A percentile compares a stretch with the other conserved stretches of the same genome.
These are phyloP conservation scores for Lithophane socia DNA, from an alignment of 2,888 invertebrate genomes.

Conservation along the genomic window DNA sequence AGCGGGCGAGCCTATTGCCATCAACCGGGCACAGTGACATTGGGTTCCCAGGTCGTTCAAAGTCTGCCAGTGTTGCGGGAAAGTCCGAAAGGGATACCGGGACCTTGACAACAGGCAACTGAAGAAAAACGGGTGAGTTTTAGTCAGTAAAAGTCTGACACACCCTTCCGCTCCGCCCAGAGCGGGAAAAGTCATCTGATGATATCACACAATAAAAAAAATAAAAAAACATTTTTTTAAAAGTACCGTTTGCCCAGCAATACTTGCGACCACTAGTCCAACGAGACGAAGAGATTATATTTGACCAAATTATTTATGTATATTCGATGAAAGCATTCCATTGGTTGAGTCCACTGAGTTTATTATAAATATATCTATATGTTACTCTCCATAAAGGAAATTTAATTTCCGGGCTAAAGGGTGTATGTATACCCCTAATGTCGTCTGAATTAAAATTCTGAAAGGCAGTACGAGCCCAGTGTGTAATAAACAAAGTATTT, in stretches of 20 bases:
- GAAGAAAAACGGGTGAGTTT: too few relatives aligned
- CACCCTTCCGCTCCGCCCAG: too few relatives aligned
- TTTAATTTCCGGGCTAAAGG: slow-evolving; percentile 64
- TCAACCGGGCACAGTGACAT: background rate
- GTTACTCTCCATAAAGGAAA: slow-evolving; percentile 61
- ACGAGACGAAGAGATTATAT: slow-evolving; percentile 17
- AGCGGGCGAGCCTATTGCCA: too few relatives aligned
- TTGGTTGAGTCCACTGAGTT: slow-evolving; percentile 24
- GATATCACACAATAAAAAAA: too few relatives aligned
- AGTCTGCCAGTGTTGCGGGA: too few relatives aligned
- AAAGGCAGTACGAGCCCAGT: slow-evolving; percentile 49
- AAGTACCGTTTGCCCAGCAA: background rate
- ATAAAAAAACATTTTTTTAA: too few relatives aligned
- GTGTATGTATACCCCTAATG: slow-evolving; percentile 47
- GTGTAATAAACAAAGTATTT: slow-evolving; percentile 64
- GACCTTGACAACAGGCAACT: too few relatives aligned
- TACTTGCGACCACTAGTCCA: background rate
- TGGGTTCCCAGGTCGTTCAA: too few relatives aligned
- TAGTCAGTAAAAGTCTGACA: too few relatives aligned
- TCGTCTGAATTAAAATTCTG: slow-evolving; percentile 62
- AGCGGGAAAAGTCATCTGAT: too few relatives aligned
- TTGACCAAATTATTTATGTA: slow-evolving; percentile 39
- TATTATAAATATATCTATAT: slow-evolving; percentile 43
- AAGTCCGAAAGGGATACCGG: too few relatives aligned
- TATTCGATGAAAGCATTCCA: slow-evolving; percentile 34